phyloP scores from a whole-genome alignment of 2,113 vertebrate species.

The Dromiciops gliroides region DNA sequence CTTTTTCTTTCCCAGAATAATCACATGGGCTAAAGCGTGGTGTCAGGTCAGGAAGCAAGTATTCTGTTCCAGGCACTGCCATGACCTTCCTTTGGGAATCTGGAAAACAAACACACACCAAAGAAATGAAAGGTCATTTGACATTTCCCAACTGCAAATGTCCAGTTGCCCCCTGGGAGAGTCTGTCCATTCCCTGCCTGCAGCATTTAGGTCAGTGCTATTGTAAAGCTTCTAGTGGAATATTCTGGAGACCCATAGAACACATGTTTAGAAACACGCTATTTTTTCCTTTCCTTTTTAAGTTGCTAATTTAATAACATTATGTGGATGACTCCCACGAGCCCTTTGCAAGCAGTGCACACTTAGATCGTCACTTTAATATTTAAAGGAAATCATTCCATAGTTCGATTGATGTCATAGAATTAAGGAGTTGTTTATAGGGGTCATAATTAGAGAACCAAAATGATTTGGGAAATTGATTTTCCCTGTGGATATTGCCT shows the following conservation, averaged over 20 bases:
- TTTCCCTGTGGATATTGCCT: not conserved
- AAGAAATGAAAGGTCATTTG: not conserved
- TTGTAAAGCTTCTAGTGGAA: not conserved
- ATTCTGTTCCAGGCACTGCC: not conserved
- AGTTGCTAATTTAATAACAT: rapidly evolving
- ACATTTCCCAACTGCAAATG: too few species aligned
- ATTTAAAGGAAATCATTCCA: not conserved
- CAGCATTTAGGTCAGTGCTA: not conserved
- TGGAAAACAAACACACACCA: slow-evolving; percentile 18
- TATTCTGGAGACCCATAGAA: not conserved
- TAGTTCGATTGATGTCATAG: too few species aligned
- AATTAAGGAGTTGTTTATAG: not conserved
- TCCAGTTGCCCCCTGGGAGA: not conserved
- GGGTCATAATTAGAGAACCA: not conserved
- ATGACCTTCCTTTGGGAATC: slow-evolving; percentile 4
- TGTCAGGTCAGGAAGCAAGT: not conserved
- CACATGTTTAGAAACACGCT: not conserved
- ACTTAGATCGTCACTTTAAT: not conserved
- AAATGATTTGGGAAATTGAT: not conserved
- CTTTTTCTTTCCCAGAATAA: not conserved
- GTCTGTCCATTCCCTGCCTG: not conserved
- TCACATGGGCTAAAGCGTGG: not conserved
- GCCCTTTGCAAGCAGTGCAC: too few species aligned
- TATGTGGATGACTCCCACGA: rapidly evolving
- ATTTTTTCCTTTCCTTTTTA: not conserved